Percentiles rank a stretch among this genome's conserved stretches.
phyloP scores from a whole-genome alignment of 92 coral and sea anemone genomes.

The Porites cylindrica region DNA sequence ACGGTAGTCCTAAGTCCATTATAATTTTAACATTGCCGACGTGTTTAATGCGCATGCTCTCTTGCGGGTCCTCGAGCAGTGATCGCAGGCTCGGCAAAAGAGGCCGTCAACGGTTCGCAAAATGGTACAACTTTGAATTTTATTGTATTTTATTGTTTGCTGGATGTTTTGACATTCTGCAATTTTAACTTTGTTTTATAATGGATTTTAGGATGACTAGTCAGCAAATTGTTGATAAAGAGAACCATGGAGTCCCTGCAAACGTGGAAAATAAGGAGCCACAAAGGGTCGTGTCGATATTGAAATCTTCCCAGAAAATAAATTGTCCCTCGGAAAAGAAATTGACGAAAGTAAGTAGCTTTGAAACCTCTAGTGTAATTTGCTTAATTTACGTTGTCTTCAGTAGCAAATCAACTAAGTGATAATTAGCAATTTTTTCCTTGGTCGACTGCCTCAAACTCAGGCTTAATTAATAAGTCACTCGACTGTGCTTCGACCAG shows the following conservation, averaged over 20 bases:
- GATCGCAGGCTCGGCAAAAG: constrained; percentile 79
- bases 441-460: background rate
- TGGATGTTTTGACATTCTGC: constrained; percentile 16
- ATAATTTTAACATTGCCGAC: background rate
- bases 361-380: background rate
- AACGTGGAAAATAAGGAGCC: constrained; percentile 15
- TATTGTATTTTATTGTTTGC: constrained; percentile 34
- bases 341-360: constrained; percentile 28
- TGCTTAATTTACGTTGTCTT: background rate
- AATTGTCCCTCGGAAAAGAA: constrained; percentile 54
- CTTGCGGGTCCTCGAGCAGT: background rate
- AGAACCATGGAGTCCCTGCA: constrained; percentile 56
- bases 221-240: constrained; percentile 69
- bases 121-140: constrained; percentile 91
- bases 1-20: no score
- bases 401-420: background rate
- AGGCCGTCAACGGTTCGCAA: constrained; percentile 85
- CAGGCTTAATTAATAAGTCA: no score
- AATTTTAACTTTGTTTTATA: constrained; percentile 9
- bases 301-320: constrained; percentile 71
- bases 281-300: constrained; percentile 61
- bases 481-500: background rate
- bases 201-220: constrained; percentile 75
- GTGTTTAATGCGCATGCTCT: background rate
- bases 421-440: background rate